Evolutionary conservation across 2,113 vertebrate species (phyloP).

Genomic region (Aphyosemion australe): DNA sequence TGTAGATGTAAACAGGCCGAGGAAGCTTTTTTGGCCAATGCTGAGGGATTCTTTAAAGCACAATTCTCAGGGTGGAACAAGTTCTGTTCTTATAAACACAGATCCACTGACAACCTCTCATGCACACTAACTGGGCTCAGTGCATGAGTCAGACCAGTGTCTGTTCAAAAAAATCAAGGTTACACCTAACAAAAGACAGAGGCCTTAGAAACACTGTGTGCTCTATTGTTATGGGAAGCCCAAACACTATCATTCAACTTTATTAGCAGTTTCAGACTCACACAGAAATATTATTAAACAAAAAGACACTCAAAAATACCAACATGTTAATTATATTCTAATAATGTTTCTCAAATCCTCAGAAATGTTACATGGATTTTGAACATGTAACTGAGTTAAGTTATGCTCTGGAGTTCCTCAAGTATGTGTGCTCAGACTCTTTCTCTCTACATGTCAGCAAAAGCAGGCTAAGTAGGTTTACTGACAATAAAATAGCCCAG

Average conservation of each 20-base stretch:
- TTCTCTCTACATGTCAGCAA: too few relatives aligned
- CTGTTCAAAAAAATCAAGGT: conserved; percentile 13
- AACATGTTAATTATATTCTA: not conserved
- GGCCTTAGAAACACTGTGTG: conserved; percentile 17
- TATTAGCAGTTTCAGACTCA: not conserved
- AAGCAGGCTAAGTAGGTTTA: too few relatives aligned
- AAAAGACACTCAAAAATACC: not conserved
- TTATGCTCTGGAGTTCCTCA: too few relatives aligned
- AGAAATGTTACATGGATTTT: too few relatives aligned
- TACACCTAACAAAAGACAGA: conserved; percentile 25
- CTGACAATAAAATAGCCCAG: too few relatives aligned
- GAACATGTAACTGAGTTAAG: too few relatives aligned
- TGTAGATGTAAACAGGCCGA: conserved; percentile 47
- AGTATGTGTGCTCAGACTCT: too few relatives aligned
- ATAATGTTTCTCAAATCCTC: too few relatives aligned
- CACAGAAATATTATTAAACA: conserved; percentile 9
- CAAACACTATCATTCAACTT: not conserved
- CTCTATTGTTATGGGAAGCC: conserved; percentile 19
- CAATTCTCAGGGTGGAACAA: conserved; percentile 31
- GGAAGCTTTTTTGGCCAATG: conserved; percentile 50
- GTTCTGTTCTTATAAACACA: conserved; percentile 29
- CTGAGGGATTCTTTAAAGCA: conserved; percentile 42
- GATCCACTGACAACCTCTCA: conserved; percentile 8
- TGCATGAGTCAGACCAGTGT: conserved; percentile 30
- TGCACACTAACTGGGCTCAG: not conserved